Evolutionary conservation across 1,140 invertebrate genomes (phyloP).

Genomic region (Diorhabda sublineata): DNA sequence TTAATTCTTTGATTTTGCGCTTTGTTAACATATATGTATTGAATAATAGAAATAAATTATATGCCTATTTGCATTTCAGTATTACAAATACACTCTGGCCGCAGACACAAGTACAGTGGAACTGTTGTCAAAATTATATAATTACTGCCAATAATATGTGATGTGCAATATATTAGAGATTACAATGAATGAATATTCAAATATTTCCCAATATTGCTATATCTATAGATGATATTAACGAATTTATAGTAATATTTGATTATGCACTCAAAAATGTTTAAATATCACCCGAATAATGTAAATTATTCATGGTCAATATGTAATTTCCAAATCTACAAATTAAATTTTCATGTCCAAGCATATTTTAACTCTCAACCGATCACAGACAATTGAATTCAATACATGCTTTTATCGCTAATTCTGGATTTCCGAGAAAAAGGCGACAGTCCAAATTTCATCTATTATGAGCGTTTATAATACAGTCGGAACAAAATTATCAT

Average conservation of each 20-base stretch:
- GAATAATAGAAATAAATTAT: constrained; percentile 3
- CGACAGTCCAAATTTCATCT: too few relatives aligned
- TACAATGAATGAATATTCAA: constrained; percentile 3
- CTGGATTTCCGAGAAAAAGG: too few relatives aligned
- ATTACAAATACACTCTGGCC: not conserved
- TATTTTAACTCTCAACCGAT: not conserved
- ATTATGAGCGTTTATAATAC: too few relatives aligned
- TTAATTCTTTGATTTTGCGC: not conserved
- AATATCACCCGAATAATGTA: not conserved
- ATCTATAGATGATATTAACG: not conserved
- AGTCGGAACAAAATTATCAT: too few relatives aligned
- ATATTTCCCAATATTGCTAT: not conserved
- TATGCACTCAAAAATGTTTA: constrained; percentile 3
- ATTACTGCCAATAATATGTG: constrained; percentile 2
- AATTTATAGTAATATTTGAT: not conserved
- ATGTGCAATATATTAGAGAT: constrained; percentile 1
- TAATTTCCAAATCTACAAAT: not conserved
- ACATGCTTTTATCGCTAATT: too few relatives aligned
- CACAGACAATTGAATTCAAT: not conserved
- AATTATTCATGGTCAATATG: constrained; percentile 1
- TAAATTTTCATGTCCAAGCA: constrained; percentile 2
- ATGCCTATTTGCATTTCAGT: constrained; percentile 2
- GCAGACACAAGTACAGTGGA: not conserved
- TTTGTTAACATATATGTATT: not conserved
- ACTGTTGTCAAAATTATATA: not conserved